Evolutionary conservation across 1,140 invertebrate species (phyloP).

Genomic region (Odontomachus brunneus): DNA sequence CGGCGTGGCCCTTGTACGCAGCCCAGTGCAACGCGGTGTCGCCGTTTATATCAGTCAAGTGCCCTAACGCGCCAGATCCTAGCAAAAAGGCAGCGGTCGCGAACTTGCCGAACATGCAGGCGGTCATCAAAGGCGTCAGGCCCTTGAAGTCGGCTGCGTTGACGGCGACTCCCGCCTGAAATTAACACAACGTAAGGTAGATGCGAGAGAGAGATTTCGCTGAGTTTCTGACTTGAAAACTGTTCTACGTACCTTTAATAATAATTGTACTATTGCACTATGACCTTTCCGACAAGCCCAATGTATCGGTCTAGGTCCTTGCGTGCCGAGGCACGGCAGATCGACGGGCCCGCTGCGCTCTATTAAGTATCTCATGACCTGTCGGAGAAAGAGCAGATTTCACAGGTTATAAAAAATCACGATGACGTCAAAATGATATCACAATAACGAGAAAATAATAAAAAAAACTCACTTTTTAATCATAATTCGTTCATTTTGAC

Average conservation of each 20-base stretch:
- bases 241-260: slow-evolving; percentile 87
- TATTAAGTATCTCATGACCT: slow-evolving; percentile 93
- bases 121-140: slow-evolving; percentile 95
- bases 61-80: slow-evolving; percentile 93
- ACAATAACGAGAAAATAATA: too few species aligned
- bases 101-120: slow-evolving; percentile 96
- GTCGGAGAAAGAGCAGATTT: slow-evolving; percentile 10
- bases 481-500: too few species aligned
- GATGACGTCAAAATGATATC: too few species aligned
- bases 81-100: slow-evolving; percentile 95
- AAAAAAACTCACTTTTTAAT: too few species aligned
- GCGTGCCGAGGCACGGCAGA: slow-evolving; percentile 93
- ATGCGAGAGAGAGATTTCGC: neutral
- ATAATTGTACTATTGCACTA: slow-evolving; percentile 93
- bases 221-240: neutral
- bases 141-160: slow-evolving; percentile 96
- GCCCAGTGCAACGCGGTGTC: slow-evolving; percentile 97
- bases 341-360: slow-evolving; percentile 93
- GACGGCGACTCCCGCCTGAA: slow-evolving; percentile 92
- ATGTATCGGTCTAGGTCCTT: slow-evolving; percentile 95
- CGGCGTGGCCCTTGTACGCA: slow-evolving; percentile 95
- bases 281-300: slow-evolving; percentile 96
- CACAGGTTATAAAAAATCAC: too few species aligned
- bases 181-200: neutral
- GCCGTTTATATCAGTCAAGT: slow-evolving; percentile 95